Percentiles rank a stretch among this genome's conserved stretches.
Evolutionary conservation across 2,888 invertebrate species (phyloP).

Genomic region (Latrodectus elegans): DNA sequence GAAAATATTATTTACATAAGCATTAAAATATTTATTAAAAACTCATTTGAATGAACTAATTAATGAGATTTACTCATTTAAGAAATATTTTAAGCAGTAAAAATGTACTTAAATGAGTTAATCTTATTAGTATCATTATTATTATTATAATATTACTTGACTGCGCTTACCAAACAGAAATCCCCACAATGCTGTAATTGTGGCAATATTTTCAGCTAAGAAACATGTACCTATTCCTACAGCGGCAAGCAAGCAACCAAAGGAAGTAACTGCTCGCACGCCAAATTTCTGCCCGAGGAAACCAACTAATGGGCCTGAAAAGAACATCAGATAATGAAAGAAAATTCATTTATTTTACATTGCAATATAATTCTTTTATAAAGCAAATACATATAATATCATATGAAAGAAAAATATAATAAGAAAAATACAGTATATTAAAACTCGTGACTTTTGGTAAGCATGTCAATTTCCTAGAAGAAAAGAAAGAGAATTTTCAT

Average conservation of each 20-base stretch:
- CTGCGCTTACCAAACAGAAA: slow-evolving; percentile 65
- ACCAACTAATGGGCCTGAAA: slow-evolving; percentile 53
- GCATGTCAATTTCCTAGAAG: too few relatives aligned
- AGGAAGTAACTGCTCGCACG: slow-evolving; percentile 36
- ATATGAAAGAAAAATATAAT: too few relatives aligned
- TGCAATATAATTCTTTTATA: too few relatives aligned
- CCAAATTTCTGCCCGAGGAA: slow-evolving; percentile 43
- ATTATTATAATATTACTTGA: not conserved
- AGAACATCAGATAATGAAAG: not conserved
- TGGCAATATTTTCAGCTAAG: slow-evolving; percentile 49
- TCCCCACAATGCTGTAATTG: slow-evolving; percentile 65
- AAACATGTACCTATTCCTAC: slow-evolving; percentile 66
- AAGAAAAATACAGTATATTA: too few relatives aligned
- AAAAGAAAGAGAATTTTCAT: too few relatives aligned
- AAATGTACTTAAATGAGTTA: not conserved
- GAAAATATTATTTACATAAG: not conserved
- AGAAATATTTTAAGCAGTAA: not conserved
- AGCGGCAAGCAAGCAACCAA: slow-evolving; percentile 63
- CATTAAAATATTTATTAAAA: not conserved
- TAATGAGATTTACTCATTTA: not conserved
- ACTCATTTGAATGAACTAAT: not conserved
- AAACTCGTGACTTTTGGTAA: too few relatives aligned
- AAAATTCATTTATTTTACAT: too few relatives aligned
- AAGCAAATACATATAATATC: too few relatives aligned
- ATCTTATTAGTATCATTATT: not conserved